These are phyloP conservation scores for Megaustenia siamemsis DNA, from an alignment of 2,888 invertebrate species.

Conservation along the genomic window DNA sequence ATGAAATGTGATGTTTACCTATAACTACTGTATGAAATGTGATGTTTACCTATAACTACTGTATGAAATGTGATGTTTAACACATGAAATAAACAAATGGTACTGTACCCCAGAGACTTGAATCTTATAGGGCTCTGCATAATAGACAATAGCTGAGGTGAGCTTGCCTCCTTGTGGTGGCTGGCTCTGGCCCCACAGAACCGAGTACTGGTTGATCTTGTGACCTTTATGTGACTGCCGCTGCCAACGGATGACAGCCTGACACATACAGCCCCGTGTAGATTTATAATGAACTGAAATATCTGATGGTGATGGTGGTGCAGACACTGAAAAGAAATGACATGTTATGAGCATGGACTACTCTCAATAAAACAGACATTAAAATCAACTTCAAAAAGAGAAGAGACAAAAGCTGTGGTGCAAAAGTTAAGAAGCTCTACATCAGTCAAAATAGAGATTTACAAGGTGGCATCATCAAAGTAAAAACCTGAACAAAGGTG, in stretches of 20 bases:
- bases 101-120: constrained; percentile 45
- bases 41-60: too few species aligned
- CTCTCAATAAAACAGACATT: background rate
- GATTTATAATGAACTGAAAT: constrained; percentile 32
- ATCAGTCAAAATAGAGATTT: too few species aligned
- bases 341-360: too few species aligned
- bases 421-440: too few species aligned
- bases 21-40: too few species aligned
- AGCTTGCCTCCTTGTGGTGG: constrained; percentile 22
- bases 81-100: background rate
- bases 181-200: constrained; percentile 46
- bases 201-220: constrained; percentile 27
- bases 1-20: too few species aligned
- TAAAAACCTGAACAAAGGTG: too few species aligned
- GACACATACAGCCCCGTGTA: constrained; percentile 43
- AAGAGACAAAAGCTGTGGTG: too few species aligned
- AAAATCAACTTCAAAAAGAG: background rate
- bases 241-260: constrained; percentile 50
- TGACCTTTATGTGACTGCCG: constrained; percentile 3
- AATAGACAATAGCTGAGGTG: constrained; percentile 34
- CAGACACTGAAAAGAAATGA: constrained; percentile 23
- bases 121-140: constrained; percentile 37
- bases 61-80: too few species aligned
- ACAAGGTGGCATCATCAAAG: too few species aligned
- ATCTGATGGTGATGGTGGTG: constrained; percentile 33